Evolutionary conservation across 2,797 vertebrate species (phyloP).

Genomic region (Dendrocincla tyrannina): DNA sequence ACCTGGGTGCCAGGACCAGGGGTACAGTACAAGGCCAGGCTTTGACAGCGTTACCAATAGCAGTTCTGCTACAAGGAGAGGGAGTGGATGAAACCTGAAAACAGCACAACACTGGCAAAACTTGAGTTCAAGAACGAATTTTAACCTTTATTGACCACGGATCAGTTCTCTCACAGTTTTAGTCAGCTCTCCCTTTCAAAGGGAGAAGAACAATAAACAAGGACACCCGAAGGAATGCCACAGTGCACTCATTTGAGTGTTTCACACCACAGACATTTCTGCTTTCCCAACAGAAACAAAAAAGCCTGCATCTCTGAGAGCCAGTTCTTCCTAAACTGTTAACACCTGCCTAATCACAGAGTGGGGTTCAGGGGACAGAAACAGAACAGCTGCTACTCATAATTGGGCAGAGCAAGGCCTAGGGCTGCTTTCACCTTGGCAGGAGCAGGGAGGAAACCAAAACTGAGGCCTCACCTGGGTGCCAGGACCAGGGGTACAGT

Average conservation of each 20-base stretch:
- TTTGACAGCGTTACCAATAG: fast-evolving
- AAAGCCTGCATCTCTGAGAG: neutral
- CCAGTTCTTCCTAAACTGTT: neutral
- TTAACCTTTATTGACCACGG: neutral
- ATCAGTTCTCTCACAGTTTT: neutral
- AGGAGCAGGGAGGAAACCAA: neutral
- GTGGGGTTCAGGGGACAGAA: neutral
- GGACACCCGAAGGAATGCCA: neutral
- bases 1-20: neutral
- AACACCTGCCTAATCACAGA: neutral
- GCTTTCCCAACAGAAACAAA: neutral
- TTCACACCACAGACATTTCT: fast-evolving
- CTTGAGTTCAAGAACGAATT: neutral
- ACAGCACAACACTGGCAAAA: neutral
- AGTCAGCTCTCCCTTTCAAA: neutral
- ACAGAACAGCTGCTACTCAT: no score
- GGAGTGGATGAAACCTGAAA: neutral
- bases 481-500: neutral
- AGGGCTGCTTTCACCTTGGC: neutral
- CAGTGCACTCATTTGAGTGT: fast-evolving
- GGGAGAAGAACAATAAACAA: neutral
- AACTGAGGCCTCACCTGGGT: neutral
- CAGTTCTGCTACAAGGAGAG: fast-evolving
- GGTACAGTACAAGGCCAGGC: neutral
- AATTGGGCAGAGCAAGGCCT: neutral